Evolutionary conservation across 2,797 vertebrate species (phyloP).

Genomic region (Propithecus deckenii): DNA sequence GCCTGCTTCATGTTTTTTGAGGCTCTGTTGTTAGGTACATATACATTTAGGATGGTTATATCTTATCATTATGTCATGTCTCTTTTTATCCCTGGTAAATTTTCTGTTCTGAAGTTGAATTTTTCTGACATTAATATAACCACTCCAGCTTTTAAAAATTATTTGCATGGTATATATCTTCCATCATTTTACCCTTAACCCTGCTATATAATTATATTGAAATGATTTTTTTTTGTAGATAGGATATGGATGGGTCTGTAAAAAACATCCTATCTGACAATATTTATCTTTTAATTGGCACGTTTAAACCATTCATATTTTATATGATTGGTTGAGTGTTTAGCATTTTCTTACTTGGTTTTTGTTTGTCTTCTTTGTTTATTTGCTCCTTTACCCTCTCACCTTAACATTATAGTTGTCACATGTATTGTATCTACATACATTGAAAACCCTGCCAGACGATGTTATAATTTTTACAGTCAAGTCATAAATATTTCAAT

Average conservation of each 20-base stretch:
- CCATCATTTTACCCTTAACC: not conserved
- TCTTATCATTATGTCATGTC: not conserved
- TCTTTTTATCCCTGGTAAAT: not conserved
- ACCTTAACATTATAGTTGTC: not conserved
- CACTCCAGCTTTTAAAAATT: not conserved
- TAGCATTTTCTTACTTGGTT: not conserved
- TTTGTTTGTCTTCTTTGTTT: not conserved
- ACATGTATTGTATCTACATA: not conserved
- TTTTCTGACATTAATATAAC: not conserved
- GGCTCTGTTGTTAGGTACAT: not conserved
- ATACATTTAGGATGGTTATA: not conserved
- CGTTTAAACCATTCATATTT: not conserved
- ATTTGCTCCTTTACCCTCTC: not conserved
- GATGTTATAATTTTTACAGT: not conserved
- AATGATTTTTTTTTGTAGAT: not conserved
- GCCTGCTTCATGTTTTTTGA: not conserved
- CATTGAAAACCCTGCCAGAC: not conserved
- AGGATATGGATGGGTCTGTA: not conserved
- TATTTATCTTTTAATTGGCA: not conserved
- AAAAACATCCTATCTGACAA: not conserved
- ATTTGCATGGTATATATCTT: not conserved
- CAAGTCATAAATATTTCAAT: not conserved
- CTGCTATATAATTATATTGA: not conserved
- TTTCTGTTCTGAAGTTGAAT: not conserved
- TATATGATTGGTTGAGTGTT: not conserved